Conservation (phyloP, 2,888 invertebrate genomes). For the Hypolimnas misippus region DNA sequence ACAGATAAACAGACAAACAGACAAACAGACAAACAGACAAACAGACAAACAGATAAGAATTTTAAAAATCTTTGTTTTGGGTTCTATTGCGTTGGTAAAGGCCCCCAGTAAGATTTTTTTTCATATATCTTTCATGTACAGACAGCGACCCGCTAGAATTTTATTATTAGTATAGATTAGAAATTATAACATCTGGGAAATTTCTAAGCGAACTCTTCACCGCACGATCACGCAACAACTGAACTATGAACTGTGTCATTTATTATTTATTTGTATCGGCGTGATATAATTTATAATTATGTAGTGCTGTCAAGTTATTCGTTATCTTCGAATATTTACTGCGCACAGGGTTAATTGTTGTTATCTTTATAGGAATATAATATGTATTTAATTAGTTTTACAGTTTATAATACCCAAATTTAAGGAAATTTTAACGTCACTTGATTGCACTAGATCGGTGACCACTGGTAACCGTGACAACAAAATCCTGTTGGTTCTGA, state of each 20-base stretch:
- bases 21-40: too few species aligned
- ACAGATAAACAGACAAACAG: too few species aligned
- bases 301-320: slow-evolving; percentile 9
- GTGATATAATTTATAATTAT: slow-evolving; percentile 20
- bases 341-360: slow-evolving; percentile 13
- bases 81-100: too few species aligned
- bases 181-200: slow-evolving; percentile 3
- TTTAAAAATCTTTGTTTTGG: too few species aligned
- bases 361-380: not conserved
- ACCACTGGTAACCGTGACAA: not conserved
- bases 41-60: too few species aligned
- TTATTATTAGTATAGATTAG: too few species aligned
- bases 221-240: slow-evolving; percentile 29
- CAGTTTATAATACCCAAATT: not conserved
- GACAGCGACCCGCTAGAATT: too few species aligned
- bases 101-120: too few species aligned
- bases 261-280: slow-evolving; percentile 22
- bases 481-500: not conserved
- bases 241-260: slow-evolving; percentile 26
- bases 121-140: too few species aligned
- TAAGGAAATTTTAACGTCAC: too few species aligned
- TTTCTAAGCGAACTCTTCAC: slow-evolving; percentile 13
- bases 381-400: not conserved
- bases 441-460: too few species aligned
- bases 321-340: slow-evolving; percentile 13